A percentile compares a stretch with the other conserved stretches of the same genome.
phyloP scores from a whole-genome alignment of 2,797 vertebrate species.

The Propithecus deckenii region DNA sequence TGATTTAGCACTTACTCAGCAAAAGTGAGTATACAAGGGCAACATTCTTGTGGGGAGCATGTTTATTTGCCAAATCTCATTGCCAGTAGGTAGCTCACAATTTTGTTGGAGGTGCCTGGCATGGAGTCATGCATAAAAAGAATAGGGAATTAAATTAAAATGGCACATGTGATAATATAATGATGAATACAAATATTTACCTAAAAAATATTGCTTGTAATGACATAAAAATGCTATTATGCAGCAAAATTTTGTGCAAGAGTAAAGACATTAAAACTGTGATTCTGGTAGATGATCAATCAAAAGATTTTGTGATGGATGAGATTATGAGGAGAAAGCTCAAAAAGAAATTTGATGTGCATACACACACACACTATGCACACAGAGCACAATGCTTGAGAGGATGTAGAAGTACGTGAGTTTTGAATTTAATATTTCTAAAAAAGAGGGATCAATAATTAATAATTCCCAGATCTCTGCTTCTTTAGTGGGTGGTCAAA shows the following conservation, averaged over 20 bases:
- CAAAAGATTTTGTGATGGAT: not conserved
- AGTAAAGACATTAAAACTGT: not conserved
- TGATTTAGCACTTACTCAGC: not conserved
- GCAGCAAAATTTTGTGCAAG: not conserved
- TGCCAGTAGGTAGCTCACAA: not conserved
- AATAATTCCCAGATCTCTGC: not conserved
- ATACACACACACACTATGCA: not conserved
- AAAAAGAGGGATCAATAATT: slow-evolving; percentile 1
- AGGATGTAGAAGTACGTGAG: not conserved
- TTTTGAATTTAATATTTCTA: not conserved
- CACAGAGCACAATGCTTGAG: not conserved
- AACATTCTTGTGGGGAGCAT: too few species aligned
- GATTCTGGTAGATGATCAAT: not conserved
- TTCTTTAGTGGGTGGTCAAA: slow-evolving; percentile 46
- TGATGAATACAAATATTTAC: not conserved
- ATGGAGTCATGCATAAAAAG: not conserved
- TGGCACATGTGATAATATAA: not conserved
- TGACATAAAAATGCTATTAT: not conserved
- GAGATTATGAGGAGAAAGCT: not conserved
- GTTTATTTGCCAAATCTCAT: not conserved
- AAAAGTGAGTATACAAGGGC: not conserved
- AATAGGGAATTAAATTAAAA: not conserved
- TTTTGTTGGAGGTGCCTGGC: not conserved
- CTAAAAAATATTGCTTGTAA: not conserved
- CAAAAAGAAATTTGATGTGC: not conserved